Evolutionary conservation across 1,140 invertebrate genomes (phyloP).

Genomic region (Glomeris maerens): DNA sequence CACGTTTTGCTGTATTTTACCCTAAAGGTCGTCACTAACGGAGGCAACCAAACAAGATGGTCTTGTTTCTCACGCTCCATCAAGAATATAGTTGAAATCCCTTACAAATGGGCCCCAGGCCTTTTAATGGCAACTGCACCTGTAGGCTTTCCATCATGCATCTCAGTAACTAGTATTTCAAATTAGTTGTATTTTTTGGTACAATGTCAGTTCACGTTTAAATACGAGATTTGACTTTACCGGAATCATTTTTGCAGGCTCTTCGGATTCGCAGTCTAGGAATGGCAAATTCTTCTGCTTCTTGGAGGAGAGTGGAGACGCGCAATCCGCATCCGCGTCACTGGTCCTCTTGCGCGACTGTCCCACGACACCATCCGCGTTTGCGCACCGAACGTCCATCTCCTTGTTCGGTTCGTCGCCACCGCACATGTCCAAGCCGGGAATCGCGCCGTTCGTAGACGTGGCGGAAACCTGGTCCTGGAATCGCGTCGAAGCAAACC

Average conservation of each 20-base stretch:
- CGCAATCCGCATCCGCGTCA: slow-evolving; percentile 2
- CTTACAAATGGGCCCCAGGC: background rate
- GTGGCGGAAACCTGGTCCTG: no score
- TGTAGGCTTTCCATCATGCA: background rate
- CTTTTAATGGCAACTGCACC: background rate
- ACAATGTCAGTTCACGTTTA: background rate
- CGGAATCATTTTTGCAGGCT: slow-evolving; percentile 3
- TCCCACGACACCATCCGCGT: slow-evolving; percentile 20
- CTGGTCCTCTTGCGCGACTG: slow-evolving; percentile 17
- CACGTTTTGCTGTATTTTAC: no score
- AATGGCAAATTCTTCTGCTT: background rate
- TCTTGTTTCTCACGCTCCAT: no score
- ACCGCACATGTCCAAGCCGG: no score
- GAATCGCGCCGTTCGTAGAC: no score
- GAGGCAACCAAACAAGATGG: background rate
- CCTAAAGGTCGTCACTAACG: background rate
- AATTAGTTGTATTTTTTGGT: background rate
- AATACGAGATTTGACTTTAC: no score
- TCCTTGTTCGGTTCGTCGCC: slow-evolving; percentile 1
- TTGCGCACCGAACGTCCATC: slow-evolving; percentile 12
- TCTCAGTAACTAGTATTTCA: background rate
- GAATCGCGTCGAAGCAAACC: no score
- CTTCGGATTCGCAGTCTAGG: slow-evolving; percentile 10
- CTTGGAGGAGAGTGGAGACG: background rate
- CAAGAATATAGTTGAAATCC: background rate